Conservation (phyloP, 2,888 invertebrate genomes). For the Drosophila robusta region DNA sequence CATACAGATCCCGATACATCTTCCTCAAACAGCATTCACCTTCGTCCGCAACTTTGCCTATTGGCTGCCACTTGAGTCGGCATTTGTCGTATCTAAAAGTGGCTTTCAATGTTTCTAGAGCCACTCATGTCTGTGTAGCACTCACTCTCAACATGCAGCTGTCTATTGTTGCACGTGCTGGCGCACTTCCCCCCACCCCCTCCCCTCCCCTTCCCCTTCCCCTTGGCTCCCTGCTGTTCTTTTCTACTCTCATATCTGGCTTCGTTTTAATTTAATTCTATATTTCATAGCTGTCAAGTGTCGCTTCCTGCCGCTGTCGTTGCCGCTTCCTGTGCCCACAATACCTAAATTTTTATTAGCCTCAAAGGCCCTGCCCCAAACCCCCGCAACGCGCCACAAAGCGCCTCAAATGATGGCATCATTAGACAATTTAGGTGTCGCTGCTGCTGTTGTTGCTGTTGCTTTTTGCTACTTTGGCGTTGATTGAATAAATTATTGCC, state of each 20-base stretch:
- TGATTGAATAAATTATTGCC: slow-evolving; percentile 79
- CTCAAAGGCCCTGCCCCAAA: slow-evolving; percentile 16
- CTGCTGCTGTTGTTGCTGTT: slow-evolving; percentile 22
- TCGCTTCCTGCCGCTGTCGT: slow-evolving; percentile 63
- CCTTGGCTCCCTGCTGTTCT: not conserved
- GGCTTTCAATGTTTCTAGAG: slow-evolving; percentile 37
- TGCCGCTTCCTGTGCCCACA: slow-evolving; percentile 53
- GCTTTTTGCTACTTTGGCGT: slow-evolving; percentile 42
- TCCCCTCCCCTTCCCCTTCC: no score
- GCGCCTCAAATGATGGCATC: slow-evolving; percentile 73
- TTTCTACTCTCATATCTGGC: slow-evolving; percentile 29
- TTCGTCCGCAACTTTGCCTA: not conserved
- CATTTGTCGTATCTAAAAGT: slow-evolving; percentile 30
- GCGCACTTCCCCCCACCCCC: not conserved
- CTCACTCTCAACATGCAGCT: slow-evolving; percentile 22
- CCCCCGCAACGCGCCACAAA: not conserved
- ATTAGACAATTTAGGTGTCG: slow-evolving; percentile 78
- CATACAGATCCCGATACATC: slow-evolving; percentile 4
- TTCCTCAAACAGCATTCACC: not conserved
- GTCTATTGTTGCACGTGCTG: slow-evolving; percentile 38
- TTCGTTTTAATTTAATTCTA: slow-evolving; percentile 48
- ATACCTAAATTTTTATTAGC: slow-evolving; percentile 73
- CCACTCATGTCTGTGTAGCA: slow-evolving; percentile 15
- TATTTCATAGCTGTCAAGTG: slow-evolving; percentile 75
- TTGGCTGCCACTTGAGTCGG: slow-evolving; percentile 18